Percentiles rank a stretch among this genome's conserved stretches.
These are phyloP conservation scores for Omphaloscelis lunosa DNA, from an alignment of 2,888 invertebrate species.

Conservation along the genomic window DNA sequence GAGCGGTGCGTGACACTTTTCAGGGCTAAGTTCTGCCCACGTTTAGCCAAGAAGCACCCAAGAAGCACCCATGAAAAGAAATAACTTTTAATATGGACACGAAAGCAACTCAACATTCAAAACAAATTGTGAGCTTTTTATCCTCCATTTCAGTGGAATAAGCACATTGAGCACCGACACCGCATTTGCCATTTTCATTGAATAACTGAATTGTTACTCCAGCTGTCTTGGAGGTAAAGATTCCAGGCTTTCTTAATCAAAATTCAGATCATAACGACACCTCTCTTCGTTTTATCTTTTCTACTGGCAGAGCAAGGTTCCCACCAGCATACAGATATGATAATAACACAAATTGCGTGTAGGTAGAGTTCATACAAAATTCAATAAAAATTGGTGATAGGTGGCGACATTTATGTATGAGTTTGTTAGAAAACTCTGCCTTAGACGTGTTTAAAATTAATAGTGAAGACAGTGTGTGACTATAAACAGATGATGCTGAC, in stretches of 20 bases:
- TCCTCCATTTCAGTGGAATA: neutral
- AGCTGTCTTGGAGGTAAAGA: constrained; percentile 12
- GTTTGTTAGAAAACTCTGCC: constrained; percentile 9
- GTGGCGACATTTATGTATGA: constrained; percentile 16
- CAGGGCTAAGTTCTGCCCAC: neutral
- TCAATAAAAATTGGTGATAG: constrained; percentile 25
- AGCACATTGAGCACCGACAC: neutral
- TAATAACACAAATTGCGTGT: constrained; percentile 48
- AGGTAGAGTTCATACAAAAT: constrained; percentile 41
- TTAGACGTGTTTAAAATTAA: neutral
- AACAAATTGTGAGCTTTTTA: neutral
- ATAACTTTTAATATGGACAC: neutral
- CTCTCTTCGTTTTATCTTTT: constrained; percentile 34
- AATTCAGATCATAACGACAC: constrained; percentile 28
- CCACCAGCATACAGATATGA: constrained; percentile 40
- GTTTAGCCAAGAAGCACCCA: neutral
- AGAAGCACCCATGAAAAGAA: neutral
- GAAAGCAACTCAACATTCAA: neutral
- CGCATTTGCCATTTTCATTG: neutral
- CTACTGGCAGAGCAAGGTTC: constrained; percentile 8
- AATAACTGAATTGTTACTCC: neutral
- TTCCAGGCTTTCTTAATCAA: neutral
- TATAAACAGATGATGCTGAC: neutral
- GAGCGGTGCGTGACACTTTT: neutral
- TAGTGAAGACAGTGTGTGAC: neutral